A percentile compares a stretch with the other conserved stretches of the same genome.
phyloP scores from a whole-genome alignment of 2,113 vertebrate genomes.

The Albula goreensis region DNA sequence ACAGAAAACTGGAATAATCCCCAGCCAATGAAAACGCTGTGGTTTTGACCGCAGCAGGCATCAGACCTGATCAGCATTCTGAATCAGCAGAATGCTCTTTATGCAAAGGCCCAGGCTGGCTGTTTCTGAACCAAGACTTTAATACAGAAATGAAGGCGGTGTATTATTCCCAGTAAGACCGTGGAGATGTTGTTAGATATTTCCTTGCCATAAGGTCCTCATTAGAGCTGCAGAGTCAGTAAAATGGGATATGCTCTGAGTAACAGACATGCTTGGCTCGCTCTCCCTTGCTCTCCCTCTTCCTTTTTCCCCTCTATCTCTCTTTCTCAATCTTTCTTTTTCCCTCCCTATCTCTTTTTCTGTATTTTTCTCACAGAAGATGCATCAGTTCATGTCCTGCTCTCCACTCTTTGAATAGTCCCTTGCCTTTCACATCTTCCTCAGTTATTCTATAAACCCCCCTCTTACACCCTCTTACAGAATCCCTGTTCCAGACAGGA shows the following conservation, averaged over 20 bases:
- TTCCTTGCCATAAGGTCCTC: slow-evolving; percentile 16
- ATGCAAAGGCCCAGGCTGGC: background rate
- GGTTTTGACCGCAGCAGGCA: background rate
- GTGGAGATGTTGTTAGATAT: slow-evolving; percentile 4
- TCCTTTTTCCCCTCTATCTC: background rate
- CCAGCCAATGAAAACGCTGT: no score
- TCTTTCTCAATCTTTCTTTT: background rate
- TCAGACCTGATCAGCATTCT: background rate
- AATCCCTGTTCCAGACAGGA: background rate
- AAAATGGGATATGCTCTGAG: slow-evolving; percentile 26
- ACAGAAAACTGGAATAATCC: no score
- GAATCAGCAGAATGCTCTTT: background rate
- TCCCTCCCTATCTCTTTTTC: background rate
- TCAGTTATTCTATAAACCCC: background rate
- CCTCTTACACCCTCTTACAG: no score
- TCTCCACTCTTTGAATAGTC: background rate
- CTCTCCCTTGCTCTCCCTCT: no score
- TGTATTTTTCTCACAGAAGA: background rate
- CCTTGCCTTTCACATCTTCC: background rate
- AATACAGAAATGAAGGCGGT: background rate
- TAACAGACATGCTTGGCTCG: background rate
- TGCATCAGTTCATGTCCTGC: background rate
- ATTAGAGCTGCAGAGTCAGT: slow-evolving; percentile 26
- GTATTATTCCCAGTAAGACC: background rate
- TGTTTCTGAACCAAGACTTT: background rate